Conservation (phyloP, 2,888 invertebrate genomes). For the Cheiracanthium punctorium region DNA sequence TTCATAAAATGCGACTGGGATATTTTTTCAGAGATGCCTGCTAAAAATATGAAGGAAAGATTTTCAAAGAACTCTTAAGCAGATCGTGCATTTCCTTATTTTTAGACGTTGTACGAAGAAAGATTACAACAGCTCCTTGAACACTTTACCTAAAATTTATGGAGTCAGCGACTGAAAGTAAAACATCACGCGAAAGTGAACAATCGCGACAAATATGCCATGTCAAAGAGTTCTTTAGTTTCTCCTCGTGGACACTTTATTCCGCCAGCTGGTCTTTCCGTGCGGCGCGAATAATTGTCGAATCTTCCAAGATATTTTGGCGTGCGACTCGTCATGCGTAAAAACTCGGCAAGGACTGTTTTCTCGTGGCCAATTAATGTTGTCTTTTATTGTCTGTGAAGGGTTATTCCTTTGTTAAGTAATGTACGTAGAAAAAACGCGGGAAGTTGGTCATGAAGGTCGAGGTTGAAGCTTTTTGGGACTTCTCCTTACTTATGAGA, state of each 20-base stretch:
- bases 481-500: no score
- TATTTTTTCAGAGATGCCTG: no score
- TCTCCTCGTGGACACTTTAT: neutral
- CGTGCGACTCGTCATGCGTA: conserved; percentile 44
- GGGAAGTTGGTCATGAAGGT: conserved; percentile 2
- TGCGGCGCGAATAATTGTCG: neutral
- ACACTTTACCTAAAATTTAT: neutral
- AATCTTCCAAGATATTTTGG: conserved; percentile 43
- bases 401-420: conserved; percentile 12
- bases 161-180: neutral
- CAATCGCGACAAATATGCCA: neutral
- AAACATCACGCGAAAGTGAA: neutral
- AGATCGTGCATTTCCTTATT: no score
- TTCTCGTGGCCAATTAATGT: conserved; percentile 32
- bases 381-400: conserved; percentile 35
- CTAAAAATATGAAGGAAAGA: no score
- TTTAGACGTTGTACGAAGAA: neutral
- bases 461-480: neutral
- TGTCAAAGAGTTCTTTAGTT: neutral
- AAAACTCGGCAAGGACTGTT: conserved; percentile 43
- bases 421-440: neutral
- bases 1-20: no score
- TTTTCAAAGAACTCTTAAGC: no score
- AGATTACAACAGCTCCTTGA: neutral
- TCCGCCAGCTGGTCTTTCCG: conserved; percentile 7